Evolutionary conservation across 2,113 vertebrate genomes (phyloP), one percentile per base, ranked within the genome.

Genomic region (Lepidothrix coronata): DNA sequence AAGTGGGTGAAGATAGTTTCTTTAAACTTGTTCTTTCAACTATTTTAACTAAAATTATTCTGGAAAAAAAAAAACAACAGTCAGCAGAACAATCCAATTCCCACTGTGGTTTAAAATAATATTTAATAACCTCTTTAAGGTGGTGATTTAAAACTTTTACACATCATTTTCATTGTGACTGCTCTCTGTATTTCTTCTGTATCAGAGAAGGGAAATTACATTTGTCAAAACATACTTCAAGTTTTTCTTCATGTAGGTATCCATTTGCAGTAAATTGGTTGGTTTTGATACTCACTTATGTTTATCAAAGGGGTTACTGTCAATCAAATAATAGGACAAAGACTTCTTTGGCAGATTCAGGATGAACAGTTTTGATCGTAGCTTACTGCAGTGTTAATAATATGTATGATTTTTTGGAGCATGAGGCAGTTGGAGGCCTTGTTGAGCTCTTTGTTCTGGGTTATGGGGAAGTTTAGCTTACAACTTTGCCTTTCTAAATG

Each of bases 11-110:
- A 75, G 87, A 75, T 94, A 68, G 71, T 88, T 92, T 87, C 62
- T 93, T 89, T 82, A 82, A 89, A 93, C 54, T 89, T 85, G 57
- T 62, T 92, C 82, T 94, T 91, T 93, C 70, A 92, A 92, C 62
- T 95, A 71, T 72, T 57, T 89, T 78, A 76, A 78, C 63, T 73
- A 23, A 78, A 93, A 96, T 93, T 85, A 71, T 57, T 93, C 37
- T 33, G 65, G 1, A 46, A 44, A 76, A 85, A 92, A 67, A 55
- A 70, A 14, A 6, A 44, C 89, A 30, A 88, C 58, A 88, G 70
- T 91, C 88, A 83, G 67, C 61, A 81, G 68, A 94, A 86, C 77
- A 88, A 77, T 91, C 67, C 75, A 90, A 9, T 61, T 91, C 85
- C 75, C 48, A n/a, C 15, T 61, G 88, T 49, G 59, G 31, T 66